Conservation (phyloP, 2,797 vertebrate species). For the Eupleurogrammus muticus region DNA sequence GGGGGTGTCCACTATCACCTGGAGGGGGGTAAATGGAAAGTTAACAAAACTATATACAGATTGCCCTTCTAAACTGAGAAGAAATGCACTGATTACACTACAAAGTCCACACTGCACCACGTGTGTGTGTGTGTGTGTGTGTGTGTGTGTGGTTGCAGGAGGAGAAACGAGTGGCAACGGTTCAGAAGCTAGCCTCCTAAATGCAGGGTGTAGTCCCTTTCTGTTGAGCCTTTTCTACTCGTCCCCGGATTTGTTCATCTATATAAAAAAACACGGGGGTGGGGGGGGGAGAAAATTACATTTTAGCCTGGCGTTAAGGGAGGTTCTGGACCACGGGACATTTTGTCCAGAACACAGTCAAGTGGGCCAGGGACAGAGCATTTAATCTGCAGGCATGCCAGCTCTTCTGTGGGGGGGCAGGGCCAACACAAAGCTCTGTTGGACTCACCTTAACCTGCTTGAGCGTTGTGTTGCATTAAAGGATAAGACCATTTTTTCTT, state of each 20-base stretch:
- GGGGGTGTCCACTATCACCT: slow-evolving; percentile 99
- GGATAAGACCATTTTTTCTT: too few relatives aligned
- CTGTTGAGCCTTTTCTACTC: slow-evolving; percentile 11
- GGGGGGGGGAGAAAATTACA: slow-evolving; percentile 50
- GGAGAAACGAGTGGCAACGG: slow-evolving; percentile 17
- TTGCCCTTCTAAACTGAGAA: slow-evolving; percentile 20
- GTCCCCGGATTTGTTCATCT: slow-evolving; percentile 32
- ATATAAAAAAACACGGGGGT: slow-evolving; percentile 28
- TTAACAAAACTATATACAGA: slow-evolving; percentile 8
- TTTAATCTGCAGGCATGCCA: slow-evolving; percentile 61
- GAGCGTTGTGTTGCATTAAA: slow-evolving; percentile 4
- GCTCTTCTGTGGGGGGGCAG: slow-evolving; percentile 35
- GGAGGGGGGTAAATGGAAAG: slow-evolving; percentile 2
- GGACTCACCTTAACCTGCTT: slow-evolving; percentile 40
- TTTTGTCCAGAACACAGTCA: slow-evolving; percentile 56
- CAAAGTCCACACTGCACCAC: slow-evolving; percentile 8
- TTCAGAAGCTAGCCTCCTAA: slow-evolving; percentile 44
- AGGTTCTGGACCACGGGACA: slow-evolving; percentile 59
- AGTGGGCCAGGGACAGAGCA: slow-evolving; percentile 53
- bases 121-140: slow-evolving; percentile 25
- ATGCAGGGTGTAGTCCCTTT: slow-evolving; percentile 58
- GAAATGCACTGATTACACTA: not conserved
- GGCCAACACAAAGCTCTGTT: slow-evolving; percentile 49
- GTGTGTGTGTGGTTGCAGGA: slow-evolving; percentile 21
- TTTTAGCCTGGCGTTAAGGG: slow-evolving; percentile 28